Percentiles rank a stretch among this genome's conserved stretches.
phyloP scores from a whole-genome alignment of 2,797 vertebrate species.

The Peromyscus eremicus region DNA sequence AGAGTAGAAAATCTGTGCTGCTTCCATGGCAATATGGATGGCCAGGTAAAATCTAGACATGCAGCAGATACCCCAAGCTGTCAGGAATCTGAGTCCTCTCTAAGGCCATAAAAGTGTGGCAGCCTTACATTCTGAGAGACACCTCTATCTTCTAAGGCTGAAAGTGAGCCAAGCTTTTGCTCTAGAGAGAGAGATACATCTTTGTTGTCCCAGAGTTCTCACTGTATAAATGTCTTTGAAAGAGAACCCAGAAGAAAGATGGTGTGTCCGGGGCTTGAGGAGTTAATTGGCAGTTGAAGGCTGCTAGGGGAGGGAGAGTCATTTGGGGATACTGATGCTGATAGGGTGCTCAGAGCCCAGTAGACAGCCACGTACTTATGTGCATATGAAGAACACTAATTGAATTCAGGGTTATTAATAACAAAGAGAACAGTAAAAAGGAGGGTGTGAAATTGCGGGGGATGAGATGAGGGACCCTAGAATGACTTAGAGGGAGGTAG shows the following conservation, averaged over 20 bases:
- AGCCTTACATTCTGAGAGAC: neutral
- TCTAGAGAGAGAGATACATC: neutral
- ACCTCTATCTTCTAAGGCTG: neutral
- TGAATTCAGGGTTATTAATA: neutral
- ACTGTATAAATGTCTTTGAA: neutral
- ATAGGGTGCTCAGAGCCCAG: neutral
- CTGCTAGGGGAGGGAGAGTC: neutral
- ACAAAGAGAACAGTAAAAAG: neutral
- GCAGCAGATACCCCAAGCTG: neutral
- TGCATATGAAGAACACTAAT: neutral
- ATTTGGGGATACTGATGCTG: too few species aligned
- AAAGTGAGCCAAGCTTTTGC: neutral
- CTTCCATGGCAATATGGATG: neutral
- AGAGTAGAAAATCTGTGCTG: neutral
- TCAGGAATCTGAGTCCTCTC: neutral
- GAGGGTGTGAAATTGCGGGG: neutral
- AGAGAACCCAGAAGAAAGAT: neutral
- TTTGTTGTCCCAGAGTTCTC: neutral
- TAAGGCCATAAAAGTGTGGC: neutral
- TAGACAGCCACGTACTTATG: too few species aligned
- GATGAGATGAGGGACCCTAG: neutral
- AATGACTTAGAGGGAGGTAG: too few species aligned
- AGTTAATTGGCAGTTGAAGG: neutral
- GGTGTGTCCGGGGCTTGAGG: neutral
- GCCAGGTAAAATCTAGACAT: neutral